Base-by-base conservation (phyloP, 2,113 vertebrate genomes). In the Mus pahari region DNA sequence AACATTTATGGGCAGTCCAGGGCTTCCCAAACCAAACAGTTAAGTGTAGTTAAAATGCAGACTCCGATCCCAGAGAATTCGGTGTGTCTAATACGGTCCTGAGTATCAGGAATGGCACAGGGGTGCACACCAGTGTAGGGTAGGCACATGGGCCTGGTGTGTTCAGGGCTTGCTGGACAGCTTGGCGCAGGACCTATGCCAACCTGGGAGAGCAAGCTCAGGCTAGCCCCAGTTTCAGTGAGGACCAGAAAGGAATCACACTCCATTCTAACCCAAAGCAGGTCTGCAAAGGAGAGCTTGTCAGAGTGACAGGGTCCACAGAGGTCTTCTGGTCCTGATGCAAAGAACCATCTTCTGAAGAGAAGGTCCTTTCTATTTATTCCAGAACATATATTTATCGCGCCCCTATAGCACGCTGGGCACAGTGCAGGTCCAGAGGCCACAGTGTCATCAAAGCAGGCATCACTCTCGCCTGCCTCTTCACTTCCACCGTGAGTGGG, bases 81-180 rank as follows among this genome's bases (percentile, higher is more conserved):
- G 11, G 36, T 0, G 0, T 1, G 13, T 48, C 36, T 13, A 4
- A 5, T 3, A 22, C 14, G 42, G 62, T 86, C 48, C 79, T 0
- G 4, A 68, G 42, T 8, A 7, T 86, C 10, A 68, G 28, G 45
- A 33, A n/a, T 0, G 64, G 3, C 17, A 26, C 0, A 2, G 45
- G 86, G 81, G 20, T 6, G 6, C 6, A 16, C 31, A 16, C 19
- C 31, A 16, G 14, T 10, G 33, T n/a, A n/a, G 55, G 2, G 5
- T 11, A 5, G 55, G 7, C 0, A 1, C 3, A 20, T 20, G 3
- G 5, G 58, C 19, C 14, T 3, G 0, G 8, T 8, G 45, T 45
- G 82, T 53, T 74, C 26, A 1, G 45, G 8, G n/a, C 62, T 45
- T 31, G n/a, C 39, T 3, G 33, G 33, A 50, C n/a, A 81, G 19